These are phyloP conservation scores for Mesorhabditis belari DNA, from an alignment of 2,888 invertebrate species.

Conservation along the genomic window DNA sequence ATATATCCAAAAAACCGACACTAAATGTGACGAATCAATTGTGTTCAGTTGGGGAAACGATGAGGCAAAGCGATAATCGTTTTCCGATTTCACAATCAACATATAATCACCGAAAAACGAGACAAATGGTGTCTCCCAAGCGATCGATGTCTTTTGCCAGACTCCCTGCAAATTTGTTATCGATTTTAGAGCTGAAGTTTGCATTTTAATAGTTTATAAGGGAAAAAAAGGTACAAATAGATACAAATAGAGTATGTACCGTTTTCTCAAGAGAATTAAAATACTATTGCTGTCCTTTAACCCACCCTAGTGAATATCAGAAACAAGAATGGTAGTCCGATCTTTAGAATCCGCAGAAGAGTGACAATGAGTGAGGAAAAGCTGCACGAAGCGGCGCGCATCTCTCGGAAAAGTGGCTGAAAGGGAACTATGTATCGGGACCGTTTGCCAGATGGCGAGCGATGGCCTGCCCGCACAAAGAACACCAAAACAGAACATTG, in stretches of 20 bases:
- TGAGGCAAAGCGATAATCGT: background rate
- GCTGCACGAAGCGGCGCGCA: background rate
- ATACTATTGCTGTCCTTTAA: background rate
- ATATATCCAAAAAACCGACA: background rate
- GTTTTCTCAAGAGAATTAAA: background rate
- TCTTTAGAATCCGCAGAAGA: background rate
- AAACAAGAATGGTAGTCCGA: background rate
- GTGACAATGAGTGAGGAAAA: background rate
- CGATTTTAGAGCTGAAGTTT: no score
- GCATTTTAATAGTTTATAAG: no score
- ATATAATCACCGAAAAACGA: background rate
- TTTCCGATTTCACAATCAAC: background rate
- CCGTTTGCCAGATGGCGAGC: no score
- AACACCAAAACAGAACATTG: no score
- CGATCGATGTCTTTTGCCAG: background rate
- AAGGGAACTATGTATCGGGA: no score
- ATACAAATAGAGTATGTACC: no score
- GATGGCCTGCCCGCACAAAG: no score
- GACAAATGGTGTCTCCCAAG: background rate
- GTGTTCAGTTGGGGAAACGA: background rate
- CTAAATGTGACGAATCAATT: background rate
- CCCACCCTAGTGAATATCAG: no score
- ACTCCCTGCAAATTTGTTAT: no score
- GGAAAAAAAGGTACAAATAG: no score
- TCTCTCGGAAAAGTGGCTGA: background rate